Percentiles rank a stretch among this genome's conserved stretches.
These are phyloP conservation scores for Helicoverpa zea DNA, from an alignment of 1,140 invertebrate species.

Conservation along the genomic window DNA sequence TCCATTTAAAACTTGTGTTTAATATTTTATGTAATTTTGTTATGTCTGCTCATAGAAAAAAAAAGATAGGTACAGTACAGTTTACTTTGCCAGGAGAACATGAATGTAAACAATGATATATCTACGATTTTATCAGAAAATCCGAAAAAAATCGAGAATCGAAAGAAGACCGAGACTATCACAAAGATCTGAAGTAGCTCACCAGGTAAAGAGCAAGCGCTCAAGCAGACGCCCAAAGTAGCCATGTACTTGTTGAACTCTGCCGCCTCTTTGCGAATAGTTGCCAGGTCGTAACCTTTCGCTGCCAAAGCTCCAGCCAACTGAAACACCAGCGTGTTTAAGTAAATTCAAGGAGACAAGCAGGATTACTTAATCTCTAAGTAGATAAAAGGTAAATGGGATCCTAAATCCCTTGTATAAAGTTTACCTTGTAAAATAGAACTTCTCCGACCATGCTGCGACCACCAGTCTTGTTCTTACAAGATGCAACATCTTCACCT, in stretches of 20 bases:
- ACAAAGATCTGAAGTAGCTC: constrained; percentile 2
- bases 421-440: constrained; percentile 90
- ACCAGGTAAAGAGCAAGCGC: constrained; percentile 92
- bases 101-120: too few relatives aligned
- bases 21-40: too few relatives aligned
- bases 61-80: too few relatives aligned
- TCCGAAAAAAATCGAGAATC: too few relatives aligned
- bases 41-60: neutral
- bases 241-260: constrained; percentile 87
- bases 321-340: constrained; percentile 66
- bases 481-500: constrained; percentile 91
- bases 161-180: too few relatives aligned
- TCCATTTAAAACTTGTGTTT: too few relatives aligned
- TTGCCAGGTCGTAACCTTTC: constrained; percentile 87
- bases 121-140: too few relatives aligned
- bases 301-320: constrained; percentile 92
- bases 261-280: constrained; percentile 82
- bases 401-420: too few relatives aligned
- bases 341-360: neutral
- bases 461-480: constrained; percentile 89
- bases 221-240: constrained; percentile 92
- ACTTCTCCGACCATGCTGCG: constrained; percentile 92
- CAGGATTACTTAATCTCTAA: too few relatives aligned
- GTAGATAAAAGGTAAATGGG: too few relatives aligned
- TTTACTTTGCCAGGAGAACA: too few relatives aligned